Base-by-base conservation (phyloP, 1,140 invertebrate genomes). In the Hypsibius dujardini region DNA sequence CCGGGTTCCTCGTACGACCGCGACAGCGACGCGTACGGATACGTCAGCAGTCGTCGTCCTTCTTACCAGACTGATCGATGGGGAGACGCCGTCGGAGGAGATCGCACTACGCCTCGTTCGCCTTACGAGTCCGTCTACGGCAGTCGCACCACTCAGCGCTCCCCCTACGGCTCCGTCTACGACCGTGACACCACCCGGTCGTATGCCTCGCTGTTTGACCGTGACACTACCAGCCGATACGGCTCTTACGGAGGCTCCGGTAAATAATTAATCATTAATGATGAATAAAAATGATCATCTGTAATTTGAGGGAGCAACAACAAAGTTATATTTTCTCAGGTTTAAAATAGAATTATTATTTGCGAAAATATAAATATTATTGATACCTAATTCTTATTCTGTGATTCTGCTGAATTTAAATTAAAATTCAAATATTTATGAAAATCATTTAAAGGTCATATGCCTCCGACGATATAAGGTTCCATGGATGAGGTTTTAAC, bases 31-130 rank as follows among this genome's bases (percentile, higher is more conserved):
- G 7, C 7, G 42, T 67, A 7, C 62, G 42, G 45, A 14, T 67
- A 67, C 62, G 50, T 56, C 7, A 67, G 7, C 42, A 42, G 7
- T 3, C 62, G 62, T 3, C 62, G 62, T 7, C 7, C 7, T 3
- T 14, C 7, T 3, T 67, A 67, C 42, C 62, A 67, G 45, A 67
- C 62, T 3, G 62, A 67, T 42, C 7, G 42, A 67, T 67, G 62
- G 62, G 62, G 62, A 67, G 62, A 67, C 42, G 62, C 42, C 7
- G 45, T 67, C 42, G 42, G 7, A 67, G 62, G 62, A 12, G 50
- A n/a, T n/a, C 7, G 7, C 50, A 56, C 50, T n/a, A 67, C 62
- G 12, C 7, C 7, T 3, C 62, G 7, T 42, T 14, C 7, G 7
- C 62, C 42, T 3, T 67, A 67, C 62, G 50, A 7, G 7, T 7